Base-by-base conservation (phyloP, 1,140 invertebrate species). In the Oncopodura yosiiana region DNA sequence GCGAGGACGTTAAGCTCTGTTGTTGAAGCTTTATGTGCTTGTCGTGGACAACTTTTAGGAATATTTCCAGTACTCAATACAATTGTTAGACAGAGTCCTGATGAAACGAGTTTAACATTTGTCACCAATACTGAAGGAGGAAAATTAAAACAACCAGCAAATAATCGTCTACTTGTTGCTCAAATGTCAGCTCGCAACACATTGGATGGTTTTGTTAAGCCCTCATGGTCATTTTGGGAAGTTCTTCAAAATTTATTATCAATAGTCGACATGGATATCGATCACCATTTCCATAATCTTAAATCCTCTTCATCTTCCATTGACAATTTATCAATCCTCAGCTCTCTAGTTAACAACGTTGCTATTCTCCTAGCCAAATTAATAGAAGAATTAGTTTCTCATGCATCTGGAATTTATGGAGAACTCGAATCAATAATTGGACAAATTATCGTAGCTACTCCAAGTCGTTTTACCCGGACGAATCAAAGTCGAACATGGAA, bases 401-500 rank as follows among this genome's bases (percentile, higher is more conserved):
- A 87, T 63, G 83, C 83, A 3, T 81, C 73, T 59, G 77, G 80
- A 0, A 74, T 72, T 57, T 79, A 81, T 69, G 74, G 66, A 34
- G 71, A 70, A 30, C 58, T 69, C 36, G 66, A 69, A 54, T 63
- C 65, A 29, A 61, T 66, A 9, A 79, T 78, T 62, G 80, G 81
- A 1, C 71, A 83, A 34, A 78, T 84, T 36, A 74, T 93, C 58
- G 81, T 91, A 41, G 79, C 83, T 34, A 93, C 91, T 2, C 88
- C 90, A 0, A 88, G 84, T 23, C 78, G 94, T 18, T 97, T 97
- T 68, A 86, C 87, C 6, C 80, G 89, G 48, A 84, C 86, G 9
- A 93, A 91, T 69, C 80, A 86, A 65, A 84, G 81, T 32, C 79
- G 87, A 34, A 87, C 87, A 2, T 98, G 94, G 94, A 95, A 96